Evolutionary conservation across 2,888 invertebrate genomes (phyloP), one percentile per base, ranked within the genome.

Genomic region (Synergus umbraculus): DNA sequence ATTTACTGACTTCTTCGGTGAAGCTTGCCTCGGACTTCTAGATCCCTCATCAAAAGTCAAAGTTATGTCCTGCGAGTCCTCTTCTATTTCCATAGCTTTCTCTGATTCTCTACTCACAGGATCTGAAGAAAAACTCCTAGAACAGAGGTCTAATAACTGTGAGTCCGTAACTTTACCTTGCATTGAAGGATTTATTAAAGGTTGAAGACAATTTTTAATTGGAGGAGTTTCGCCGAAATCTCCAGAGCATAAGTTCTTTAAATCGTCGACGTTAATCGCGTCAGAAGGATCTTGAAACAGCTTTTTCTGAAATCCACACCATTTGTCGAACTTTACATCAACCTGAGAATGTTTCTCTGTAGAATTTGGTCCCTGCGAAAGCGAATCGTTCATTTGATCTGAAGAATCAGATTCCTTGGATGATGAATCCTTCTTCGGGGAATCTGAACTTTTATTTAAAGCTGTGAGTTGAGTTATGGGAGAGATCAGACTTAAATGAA

Each of bases 71-170:
- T 86, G 85, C 7, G 93, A 90, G 3, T 87, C 79, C 69, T 92
- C 92, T 18, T 87, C 85, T 0, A 77, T 85, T 94, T 93, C 94
- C 93, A 73, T 93, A 89, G 76, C 81, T 41, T 65, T 78, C 69
- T 44, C 65, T 82, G 80, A 46, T 78, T 78, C 79, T 60, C 91
- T 88, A 85, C 90, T 91, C 3, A 92, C 37, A 4, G 60, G 66
- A 66, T 77, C 93, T 83, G 88, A 92, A 79, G 88, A 92, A 90
- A 94, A 95, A 84, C 88, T 93, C 4, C 95, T 95, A 0, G 94
- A 93, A 85, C 94, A 94, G 12, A 94, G 85, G 1, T 92, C 93
- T 77, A 93, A 78, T 29, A 92, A 77, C 66, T 92, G 91, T 0
- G 89, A 86, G 8, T 89, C 90, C 3, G 88, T 83, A 9, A 87